phyloP scores from a whole-genome alignment of 2,888 invertebrate species.

The Perizoma affinitatum region DNA sequence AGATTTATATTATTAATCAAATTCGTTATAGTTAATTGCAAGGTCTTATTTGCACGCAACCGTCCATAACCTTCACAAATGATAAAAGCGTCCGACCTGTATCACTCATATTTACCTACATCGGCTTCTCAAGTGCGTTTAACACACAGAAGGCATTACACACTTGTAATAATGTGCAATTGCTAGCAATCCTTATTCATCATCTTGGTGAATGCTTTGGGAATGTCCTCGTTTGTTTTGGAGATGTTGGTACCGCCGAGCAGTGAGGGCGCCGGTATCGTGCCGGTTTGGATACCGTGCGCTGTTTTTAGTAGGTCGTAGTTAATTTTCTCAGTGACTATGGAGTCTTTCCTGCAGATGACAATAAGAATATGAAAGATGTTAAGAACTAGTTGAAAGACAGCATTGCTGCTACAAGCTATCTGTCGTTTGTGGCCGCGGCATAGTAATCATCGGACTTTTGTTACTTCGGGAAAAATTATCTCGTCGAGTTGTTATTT shows the following conservation, averaged over 20 bases:
- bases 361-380: conserved; percentile 32
- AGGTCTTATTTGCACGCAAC: too few relatives aligned
- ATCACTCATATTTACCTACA: conserved; percentile 11
- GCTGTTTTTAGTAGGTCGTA: conserved; percentile 94
- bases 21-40: too few relatives aligned
- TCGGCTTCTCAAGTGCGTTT: conserved; percentile 33
- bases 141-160: conserved; percentile 42
- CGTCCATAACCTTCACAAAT: neutral
- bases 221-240: conserved; percentile 94
- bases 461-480: too few relatives aligned
- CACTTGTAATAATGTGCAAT: conserved; percentile 33
- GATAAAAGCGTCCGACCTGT: conserved; percentile 11
- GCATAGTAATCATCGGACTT: too few relatives aligned
- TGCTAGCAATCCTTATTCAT: conserved; percentile 76
- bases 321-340: conserved; percentile 93
- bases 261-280: conserved; percentile 88
- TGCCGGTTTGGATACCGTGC: conserved; percentile 89
- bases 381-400: neutral
- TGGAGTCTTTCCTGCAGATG: conserved; percentile 90
- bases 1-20: too few relatives aligned
- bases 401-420: too few relatives aligned
- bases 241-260: conserved; percentile 88
- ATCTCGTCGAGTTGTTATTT: too few relatives aligned
- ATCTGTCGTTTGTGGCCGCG: too few relatives aligned
- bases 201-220: conserved; percentile 88